Conservation (phyloP, 1,140 invertebrate species). For the Pentalonia nigronervosa region DNA sequence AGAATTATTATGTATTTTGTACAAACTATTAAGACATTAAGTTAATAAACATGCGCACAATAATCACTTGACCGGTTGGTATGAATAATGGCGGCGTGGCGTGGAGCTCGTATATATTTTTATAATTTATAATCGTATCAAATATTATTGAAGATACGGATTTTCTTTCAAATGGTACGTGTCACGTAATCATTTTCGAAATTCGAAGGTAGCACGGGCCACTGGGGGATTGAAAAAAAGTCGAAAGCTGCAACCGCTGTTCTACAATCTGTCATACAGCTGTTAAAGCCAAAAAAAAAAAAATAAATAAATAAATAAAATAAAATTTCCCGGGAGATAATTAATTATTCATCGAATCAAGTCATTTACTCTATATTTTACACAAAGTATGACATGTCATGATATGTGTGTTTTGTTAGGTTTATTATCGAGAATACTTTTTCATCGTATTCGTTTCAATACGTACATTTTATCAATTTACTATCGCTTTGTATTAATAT, state of each 20-base stretch:
- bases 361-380: too few species aligned
- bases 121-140: not conserved
- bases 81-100: not conserved
- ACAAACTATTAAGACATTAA: not conserved
- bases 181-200: not conserved
- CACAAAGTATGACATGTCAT: too few species aligned
- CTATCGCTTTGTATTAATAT: not conserved
- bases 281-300: not conserved
- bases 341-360: too few species aligned
- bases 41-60: not conserved
- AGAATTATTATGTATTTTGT: not conserved
- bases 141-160: not conserved
- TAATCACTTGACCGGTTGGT: not conserved
- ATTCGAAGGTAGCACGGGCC: not conserved
- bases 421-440: too few species aligned
- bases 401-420: too few species aligned
- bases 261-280: too few species aligned
- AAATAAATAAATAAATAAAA: not conserved
- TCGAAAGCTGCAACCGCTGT: not conserved
- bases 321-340: not conserved
- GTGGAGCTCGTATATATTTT: not conserved
- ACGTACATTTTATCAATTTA: not conserved
- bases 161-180: not conserved
- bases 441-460: not conserved
- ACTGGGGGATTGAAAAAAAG: not conserved